Evolutionary conservation across 2,113 vertebrate species (phyloP).

Genomic region (Colius striatus): DNA sequence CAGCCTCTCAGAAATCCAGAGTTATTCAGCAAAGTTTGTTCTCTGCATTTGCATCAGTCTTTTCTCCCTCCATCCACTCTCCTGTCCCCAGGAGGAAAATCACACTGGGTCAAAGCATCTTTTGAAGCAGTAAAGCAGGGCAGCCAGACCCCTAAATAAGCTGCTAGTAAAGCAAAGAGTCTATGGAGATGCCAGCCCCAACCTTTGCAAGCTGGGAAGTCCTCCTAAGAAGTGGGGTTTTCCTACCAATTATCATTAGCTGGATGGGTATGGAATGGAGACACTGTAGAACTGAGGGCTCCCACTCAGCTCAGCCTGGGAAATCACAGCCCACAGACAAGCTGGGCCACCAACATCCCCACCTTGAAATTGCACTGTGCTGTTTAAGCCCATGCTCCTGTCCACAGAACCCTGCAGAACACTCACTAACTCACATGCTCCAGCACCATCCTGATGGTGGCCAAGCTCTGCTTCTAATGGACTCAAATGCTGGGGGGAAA

Average conservation of each 20-base stretch:
- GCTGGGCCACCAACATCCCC: background rate
- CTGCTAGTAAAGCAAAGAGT: background rate
- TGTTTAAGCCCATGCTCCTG: background rate
- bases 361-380: background rate
- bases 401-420: fast-evolving
- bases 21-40: background rate
- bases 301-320: background rate
- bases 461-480: background rate
- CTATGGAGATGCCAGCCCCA: background rate
- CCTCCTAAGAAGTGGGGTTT: background rate
- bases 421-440: background rate
- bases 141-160: background rate
- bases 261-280: background rate
- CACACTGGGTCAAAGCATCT: background rate
- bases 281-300: fast-evolving
- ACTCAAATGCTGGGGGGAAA: background rate
- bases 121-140: background rate
- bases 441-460: background rate
- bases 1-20: background rate
- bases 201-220: background rate
- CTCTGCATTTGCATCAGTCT: background rate
- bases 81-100: background rate
- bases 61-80: fast-evolving
- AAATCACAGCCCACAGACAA: background rate
- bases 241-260: background rate